phyloP scores from a whole-genome alignment of 2,113 vertebrate species.

The Turdus rufiventris region DNA sequence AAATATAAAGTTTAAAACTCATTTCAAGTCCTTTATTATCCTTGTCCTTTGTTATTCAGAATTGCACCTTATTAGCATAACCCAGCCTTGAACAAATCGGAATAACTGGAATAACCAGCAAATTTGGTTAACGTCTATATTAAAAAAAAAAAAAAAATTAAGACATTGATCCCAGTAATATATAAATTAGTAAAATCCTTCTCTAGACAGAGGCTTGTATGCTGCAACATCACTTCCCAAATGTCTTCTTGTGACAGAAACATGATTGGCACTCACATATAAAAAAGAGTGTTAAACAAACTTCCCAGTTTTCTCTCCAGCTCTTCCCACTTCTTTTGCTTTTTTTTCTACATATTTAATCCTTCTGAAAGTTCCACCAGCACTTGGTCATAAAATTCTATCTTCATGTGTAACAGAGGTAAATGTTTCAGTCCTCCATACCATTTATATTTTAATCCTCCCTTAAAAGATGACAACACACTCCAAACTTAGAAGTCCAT shows the following conservation, averaged over 20 bases:
- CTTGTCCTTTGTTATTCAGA: not conserved
- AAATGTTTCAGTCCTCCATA: not conserved
- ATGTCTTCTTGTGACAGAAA: not conserved
- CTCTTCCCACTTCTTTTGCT: not conserved
- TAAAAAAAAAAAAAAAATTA: not conserved
- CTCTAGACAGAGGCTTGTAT: not conserved
- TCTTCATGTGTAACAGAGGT: not conserved
- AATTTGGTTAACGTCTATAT: not conserved
- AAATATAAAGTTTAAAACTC: not conserved
- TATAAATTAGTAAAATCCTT: not conserved
- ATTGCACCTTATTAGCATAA: not conserved
- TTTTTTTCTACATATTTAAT: not conserved
- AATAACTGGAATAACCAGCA: not conserved
- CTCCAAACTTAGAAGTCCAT: not conserved
- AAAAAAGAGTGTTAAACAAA: not conserved
- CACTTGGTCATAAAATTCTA: not conserved
- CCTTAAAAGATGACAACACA: not conserved
- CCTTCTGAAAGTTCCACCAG: not conserved
- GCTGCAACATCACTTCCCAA: not conserved
- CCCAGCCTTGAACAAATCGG: not conserved
- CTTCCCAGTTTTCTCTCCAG: not conserved
- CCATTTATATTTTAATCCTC: not conserved
- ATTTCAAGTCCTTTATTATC: not conserved
- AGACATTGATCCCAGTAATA: not conserved
- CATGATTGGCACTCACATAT: not conserved